Percentiles rank a stretch among this genome's conserved stretches.
Evolutionary conservation across 2,888 invertebrate genomes (phyloP).

Genomic region (Standfussiana lucernea): DNA sequence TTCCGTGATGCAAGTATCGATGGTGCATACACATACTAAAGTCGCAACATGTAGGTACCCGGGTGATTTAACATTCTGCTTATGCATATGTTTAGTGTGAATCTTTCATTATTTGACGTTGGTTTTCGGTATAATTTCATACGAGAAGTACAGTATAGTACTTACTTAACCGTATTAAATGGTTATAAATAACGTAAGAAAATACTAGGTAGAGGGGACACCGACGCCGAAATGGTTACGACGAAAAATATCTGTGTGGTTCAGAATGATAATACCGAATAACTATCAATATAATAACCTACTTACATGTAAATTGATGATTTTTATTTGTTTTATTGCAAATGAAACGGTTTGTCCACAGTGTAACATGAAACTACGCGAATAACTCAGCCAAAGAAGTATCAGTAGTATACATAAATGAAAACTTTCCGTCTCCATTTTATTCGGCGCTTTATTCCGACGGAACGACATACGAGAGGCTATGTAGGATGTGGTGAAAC

Average conservation of each 20-base stretch:
- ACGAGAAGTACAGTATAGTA: neutral
- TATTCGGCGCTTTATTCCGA: conserved; percentile 56
- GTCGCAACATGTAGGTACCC: neutral
- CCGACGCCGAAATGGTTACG: too few relatives aligned
- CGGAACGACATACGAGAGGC: conserved; percentile 44
- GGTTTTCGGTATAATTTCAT: neutral
- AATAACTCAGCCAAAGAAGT: conserved; percentile 19
- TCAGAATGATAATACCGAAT: too few relatives aligned
- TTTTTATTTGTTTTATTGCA: neutral
- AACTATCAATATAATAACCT: too few relatives aligned
- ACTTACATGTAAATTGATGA: neutral
- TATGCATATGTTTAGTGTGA: neutral
- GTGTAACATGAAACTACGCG: conserved; percentile 2
- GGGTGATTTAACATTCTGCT: neutral
- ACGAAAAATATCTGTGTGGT: too few relatives aligned
- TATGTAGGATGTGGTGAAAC: conserved; percentile 58
- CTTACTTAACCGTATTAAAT: neutral
- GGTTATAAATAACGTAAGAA: neutral
- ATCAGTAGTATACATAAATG: conserved; percentile 57
- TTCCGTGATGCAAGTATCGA: conserved; percentile 6
- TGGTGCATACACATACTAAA: neutral
- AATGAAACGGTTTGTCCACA: conserved; percentile 1
- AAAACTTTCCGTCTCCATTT: conserved; percentile 58
- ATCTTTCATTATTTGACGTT: neutral
- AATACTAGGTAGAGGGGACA: too few relatives aligned